Percentiles rank a stretch among this genome's conserved stretches.
phyloP scores from a whole-genome alignment of 1,140 invertebrate species.

The Euura saliciscinereae region DNA sequence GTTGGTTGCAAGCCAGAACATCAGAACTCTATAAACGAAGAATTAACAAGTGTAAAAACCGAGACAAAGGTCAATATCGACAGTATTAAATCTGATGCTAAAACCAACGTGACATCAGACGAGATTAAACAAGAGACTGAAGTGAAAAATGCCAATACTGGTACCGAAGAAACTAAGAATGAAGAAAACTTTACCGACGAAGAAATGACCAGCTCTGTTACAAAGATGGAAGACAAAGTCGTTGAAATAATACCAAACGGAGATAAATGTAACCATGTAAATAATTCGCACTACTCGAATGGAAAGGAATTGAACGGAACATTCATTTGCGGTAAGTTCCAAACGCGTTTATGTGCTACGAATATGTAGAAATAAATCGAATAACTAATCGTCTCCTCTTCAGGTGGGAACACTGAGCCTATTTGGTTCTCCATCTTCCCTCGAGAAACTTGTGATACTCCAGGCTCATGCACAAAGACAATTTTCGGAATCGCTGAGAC shows the following conservation, averaged over 20 bases:
- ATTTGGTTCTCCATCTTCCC: slow-evolving; percentile 72
- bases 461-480: slow-evolving; percentile 56
- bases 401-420: slow-evolving; percentile 46
- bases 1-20: slow-evolving; percentile 42
- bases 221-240: slow-evolving; percentile 46
- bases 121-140: slow-evolving; percentile 58
- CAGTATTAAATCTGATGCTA: slow-evolving; percentile 49
- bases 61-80: slow-evolving; percentile 46
- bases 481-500: slow-evolving; percentile 57
- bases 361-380: neutral
- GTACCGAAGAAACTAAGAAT: slow-evolving; percentile 44
- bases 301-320: slow-evolving; percentile 57
- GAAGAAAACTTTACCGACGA: slow-evolving; percentile 38
- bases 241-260: slow-evolving; percentile 52
- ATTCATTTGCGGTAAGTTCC: slow-evolving; percentile 47
- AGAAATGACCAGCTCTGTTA: slow-evolving; percentile 26
- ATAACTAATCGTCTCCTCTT: slow-evolving; percentile 21
- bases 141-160: slow-evolving; percentile 40
- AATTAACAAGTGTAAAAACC: slow-evolving; percentile 29
- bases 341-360: neutral
- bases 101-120: slow-evolving; percentile 50
- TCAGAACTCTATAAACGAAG: slow-evolving; percentile 42
- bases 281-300: slow-evolving; percentile 47
- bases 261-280: slow-evolving; percentile 55
- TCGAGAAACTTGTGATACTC: slow-evolving; percentile 67